Evolutionary conservation across 2,113 vertebrate species (phyloP).

Genomic region (Urocolius indicus): DNA sequence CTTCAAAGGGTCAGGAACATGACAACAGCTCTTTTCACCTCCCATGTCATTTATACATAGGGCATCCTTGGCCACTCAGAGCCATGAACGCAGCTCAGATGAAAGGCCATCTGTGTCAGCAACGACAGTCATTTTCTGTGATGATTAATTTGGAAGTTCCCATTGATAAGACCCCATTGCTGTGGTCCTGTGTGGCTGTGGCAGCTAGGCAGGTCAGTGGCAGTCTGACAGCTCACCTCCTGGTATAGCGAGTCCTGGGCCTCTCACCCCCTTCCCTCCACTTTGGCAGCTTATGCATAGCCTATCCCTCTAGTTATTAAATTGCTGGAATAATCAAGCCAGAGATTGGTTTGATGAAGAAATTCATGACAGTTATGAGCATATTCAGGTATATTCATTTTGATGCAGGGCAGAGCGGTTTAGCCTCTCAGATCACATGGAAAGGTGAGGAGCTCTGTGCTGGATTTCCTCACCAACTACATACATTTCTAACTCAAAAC

Average conservation of each 20-base stretch:
- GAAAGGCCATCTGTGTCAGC: not conserved
- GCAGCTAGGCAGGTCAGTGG: rapidly evolving
- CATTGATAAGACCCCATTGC: not conserved
- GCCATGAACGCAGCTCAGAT: not conserved
- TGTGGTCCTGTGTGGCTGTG: rapidly evolving
- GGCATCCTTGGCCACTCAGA: not conserved
- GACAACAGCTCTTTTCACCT: not conserved
- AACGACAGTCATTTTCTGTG: not conserved
- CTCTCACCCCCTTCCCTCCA: not conserved
- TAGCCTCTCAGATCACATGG: not conserved
- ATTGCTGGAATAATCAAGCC: not conserved
- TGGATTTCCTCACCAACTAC: not conserved
- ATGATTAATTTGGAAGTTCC: not conserved
- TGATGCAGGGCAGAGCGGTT: not conserved
- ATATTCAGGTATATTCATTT: not conserved
- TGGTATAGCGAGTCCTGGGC: not conserved
- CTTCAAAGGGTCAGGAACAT: not conserved
- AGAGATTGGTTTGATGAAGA: not conserved
- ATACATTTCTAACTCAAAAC: not conserved
- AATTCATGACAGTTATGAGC: not conserved
- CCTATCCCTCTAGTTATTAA: not conserved
- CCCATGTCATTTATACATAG: rapidly evolving
- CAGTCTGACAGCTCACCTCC: not conserved
- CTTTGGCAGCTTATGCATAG: not conserved
- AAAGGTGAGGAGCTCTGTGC: not conserved